Evolutionary conservation across 2,113 vertebrate species (phyloP), one percentile per base, ranked within the genome.

Genomic region (Leptobrachium leishanense): DNA sequence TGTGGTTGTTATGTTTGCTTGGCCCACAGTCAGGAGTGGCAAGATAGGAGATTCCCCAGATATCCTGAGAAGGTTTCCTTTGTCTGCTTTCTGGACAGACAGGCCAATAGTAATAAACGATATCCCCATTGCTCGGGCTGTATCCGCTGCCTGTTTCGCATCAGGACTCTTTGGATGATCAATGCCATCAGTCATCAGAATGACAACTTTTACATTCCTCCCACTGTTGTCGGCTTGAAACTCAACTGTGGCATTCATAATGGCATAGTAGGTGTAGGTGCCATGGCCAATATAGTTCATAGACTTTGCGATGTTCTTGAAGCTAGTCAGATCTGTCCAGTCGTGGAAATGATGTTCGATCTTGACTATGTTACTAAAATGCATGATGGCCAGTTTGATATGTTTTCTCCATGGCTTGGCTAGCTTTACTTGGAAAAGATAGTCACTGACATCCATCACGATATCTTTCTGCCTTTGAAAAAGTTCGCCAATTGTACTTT

Each of bases 351-450:
- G 72, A 55, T 92, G 90, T 65, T 95, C 90, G 2, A 94, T 84
- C n/a, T 84, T 90, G 46, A 96, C 94, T 0, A 90, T 88, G 88
- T 94, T 97, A 89, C 96, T 97, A 88, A 94, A 97, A 83, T 96
- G 95, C 31, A 98, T 90, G 0, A 90, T 85, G 2, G 94, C 95
- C 85, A 97, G 79, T 44, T 84, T 92, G 54, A 93, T 84, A 54
- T 82, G 83, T 43, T 95, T 87, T 2, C 79, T 85, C 84, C 88
- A 88, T 74, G 84, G 89, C 1, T 39, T 80, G 46, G 70, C 69
- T 0, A 91, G 83, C 79, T 90, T 90, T 84, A 94, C 82, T 57
- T 85, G 86, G 59, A 92, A 86, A 79, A 97, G 68, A 5, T 77
- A 88, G 2, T 91, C 89, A 83, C 92, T 92, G 84, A 97, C 82